These are phyloP conservation scores for Drosophila cognata DNA, from an alignment of 2,888 invertebrate species.

Conservation along the genomic window DNA sequence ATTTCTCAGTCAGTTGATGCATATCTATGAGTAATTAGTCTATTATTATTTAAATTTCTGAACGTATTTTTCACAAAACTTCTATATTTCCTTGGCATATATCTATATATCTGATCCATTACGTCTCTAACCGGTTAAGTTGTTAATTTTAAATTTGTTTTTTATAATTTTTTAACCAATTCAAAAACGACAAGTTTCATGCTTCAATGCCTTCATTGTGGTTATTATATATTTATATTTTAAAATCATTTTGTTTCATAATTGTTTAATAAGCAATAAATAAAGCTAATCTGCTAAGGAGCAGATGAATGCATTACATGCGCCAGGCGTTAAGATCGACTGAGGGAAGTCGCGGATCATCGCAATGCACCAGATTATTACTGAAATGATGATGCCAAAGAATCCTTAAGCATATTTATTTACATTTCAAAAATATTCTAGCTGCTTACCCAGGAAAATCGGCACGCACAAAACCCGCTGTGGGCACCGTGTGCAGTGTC, in stretches of 20 bases:
- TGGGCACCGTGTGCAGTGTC: slow-evolving; percentile 87
- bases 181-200: neutral
- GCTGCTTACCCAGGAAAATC: slow-evolving; percentile 86
- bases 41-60: no score
- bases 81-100: neutral
- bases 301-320: slow-evolving; percentile 66
- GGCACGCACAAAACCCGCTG: slow-evolving; percentile 87
- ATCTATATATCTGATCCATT: neutral
- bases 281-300: neutral
- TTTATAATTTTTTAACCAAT: neutral
- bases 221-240: slow-evolving; percentile 4
- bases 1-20: neutral
- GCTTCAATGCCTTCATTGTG: neutral
- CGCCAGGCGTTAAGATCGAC: slow-evolving; percentile 89
- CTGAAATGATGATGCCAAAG: slow-evolving; percentile 85
- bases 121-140: neutral
- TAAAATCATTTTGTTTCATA: neutral
- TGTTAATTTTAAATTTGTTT: neutral
- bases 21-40: no score
- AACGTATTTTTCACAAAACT: no score
- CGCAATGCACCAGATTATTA: slow-evolving; percentile 88
- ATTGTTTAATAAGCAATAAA: neutral
- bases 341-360: slow-evolving; percentile 86
- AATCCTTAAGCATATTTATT: neutral
- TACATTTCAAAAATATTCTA: neutral